phyloP scores from a whole-genome alignment of 2,888 invertebrate genomes.

The Syrista parreyssii region DNA sequence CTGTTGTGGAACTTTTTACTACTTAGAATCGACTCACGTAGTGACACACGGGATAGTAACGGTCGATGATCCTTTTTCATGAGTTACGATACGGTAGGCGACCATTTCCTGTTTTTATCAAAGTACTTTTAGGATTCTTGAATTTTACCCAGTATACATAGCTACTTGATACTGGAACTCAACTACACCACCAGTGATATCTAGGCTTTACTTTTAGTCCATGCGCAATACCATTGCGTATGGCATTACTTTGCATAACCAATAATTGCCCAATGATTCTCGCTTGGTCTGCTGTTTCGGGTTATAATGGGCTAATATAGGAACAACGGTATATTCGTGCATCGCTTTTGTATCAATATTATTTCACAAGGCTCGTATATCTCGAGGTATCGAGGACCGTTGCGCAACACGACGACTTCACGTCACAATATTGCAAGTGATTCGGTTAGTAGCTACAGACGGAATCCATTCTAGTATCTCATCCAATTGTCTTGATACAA shows the following conservation, averaged over 20 bases:
- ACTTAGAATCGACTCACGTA: too few relatives aligned
- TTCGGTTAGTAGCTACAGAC: constrained; percentile 22
- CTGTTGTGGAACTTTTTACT: too few relatives aligned
- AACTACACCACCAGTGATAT: not conserved
- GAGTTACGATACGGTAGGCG: too few relatives aligned
- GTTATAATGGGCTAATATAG: constrained; percentile 12
- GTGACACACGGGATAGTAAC: too few relatives aligned
- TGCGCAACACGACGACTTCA: constrained; percentile 10
- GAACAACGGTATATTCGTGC: constrained; percentile 16
- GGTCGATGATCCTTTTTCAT: too few relatives aligned
- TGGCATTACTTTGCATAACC: constrained; percentile 14
- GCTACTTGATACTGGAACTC: too few relatives aligned
- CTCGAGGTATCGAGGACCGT: not conserved
- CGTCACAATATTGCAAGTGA: constrained; percentile 25
- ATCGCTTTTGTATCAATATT: constrained; percentile 6
- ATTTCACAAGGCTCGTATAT: constrained; percentile 1
- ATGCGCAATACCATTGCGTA: not conserved
- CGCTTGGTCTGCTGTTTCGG: constrained; percentile 1
- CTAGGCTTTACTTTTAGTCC: not conserved
- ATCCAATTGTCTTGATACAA: constrained; percentile 47
- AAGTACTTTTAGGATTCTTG: too few relatives aligned
- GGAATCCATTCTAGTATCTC: constrained; percentile 40
- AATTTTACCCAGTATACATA: too few relatives aligned
- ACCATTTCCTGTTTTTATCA: too few relatives aligned
- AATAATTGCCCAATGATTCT: constrained; percentile 18